These are phyloP conservation scores for Baccha elongata DNA, from an alignment of 2,888 invertebrate genomes.

Conservation along the genomic window DNA sequence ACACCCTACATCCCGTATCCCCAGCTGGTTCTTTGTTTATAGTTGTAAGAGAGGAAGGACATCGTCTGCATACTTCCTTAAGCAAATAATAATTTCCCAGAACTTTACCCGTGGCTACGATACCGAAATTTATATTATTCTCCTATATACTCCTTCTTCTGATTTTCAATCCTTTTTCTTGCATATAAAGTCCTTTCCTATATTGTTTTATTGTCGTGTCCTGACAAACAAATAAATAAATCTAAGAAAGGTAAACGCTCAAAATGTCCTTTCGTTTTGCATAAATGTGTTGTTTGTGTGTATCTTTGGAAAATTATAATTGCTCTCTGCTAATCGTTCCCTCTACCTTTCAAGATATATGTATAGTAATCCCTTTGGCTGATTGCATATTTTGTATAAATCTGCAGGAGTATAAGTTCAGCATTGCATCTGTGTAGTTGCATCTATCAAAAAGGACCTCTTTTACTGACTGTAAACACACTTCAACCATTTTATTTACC, in stretches of 20 bases:
- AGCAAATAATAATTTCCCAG: conserved; percentile 71
- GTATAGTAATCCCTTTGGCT: conserved; percentile 59
- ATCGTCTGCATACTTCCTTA: conserved; percentile 71
- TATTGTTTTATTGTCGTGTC: conserved; percentile 54
- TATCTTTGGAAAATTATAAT: conserved; percentile 63
- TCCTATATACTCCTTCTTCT: not conserved
- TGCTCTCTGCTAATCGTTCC: conserved; percentile 58
- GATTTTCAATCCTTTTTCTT: too few relatives aligned
- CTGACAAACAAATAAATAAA: conserved; percentile 68
- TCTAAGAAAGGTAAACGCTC: conserved; percentile 62
- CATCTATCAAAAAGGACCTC: conserved; percentile 44
- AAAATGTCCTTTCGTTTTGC: conserved; percentile 47
- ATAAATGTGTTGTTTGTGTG: conserved; percentile 1
- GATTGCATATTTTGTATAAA: conserved; percentile 65
- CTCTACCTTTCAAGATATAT: conserved; percentile 23
- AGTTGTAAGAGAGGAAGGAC: conserved; percentile 62
- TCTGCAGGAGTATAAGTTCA: conserved; percentile 16
- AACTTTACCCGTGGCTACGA: conserved; percentile 71
- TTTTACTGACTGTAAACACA: conserved; percentile 20
- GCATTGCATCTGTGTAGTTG: conserved; percentile 26
- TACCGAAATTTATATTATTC: conserved; percentile 59
- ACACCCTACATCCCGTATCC: not conserved
- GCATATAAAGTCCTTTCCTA: conserved; percentile 2
- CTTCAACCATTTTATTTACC: conserved; percentile 58
- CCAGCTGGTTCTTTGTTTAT: too few relatives aligned